phyloP scores from a whole-genome alignment of 2,888 invertebrate species.

The Calliscelio sp. region DNA sequence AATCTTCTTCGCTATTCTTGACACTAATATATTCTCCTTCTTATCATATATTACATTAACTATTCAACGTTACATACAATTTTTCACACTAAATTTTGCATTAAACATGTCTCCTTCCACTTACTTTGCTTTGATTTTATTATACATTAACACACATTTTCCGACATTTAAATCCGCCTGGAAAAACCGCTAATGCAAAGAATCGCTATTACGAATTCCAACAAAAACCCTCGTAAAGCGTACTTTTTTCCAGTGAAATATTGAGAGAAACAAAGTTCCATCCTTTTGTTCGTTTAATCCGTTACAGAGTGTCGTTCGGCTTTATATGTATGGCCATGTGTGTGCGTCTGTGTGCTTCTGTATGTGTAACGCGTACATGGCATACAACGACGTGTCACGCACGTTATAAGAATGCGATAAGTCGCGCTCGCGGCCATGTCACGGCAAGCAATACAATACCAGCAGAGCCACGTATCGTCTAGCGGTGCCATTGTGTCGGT shows the following conservation, averaged over 20 bases:
- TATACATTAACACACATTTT: too few relatives aligned
- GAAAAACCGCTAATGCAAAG: too few relatives aligned
- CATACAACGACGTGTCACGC: constrained; percentile 79
- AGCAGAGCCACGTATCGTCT: constrained; percentile 67
- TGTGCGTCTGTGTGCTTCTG: constrained; percentile 26
- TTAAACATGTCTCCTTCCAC: too few relatives aligned
- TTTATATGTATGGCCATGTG: constrained; percentile 45
- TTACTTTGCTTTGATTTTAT: too few relatives aligned
- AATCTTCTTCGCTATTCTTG: too few relatives aligned
- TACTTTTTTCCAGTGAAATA: constrained; percentile 38
- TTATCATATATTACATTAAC: too few relatives aligned
- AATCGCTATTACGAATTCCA: constrained; percentile 4
- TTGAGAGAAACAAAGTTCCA: constrained; percentile 53
- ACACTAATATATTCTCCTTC: too few relatives aligned
- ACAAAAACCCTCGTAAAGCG: constrained; percentile 21
- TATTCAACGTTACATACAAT: too few relatives aligned
- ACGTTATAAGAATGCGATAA: constrained; percentile 83
- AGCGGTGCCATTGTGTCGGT: constrained; percentile 80
- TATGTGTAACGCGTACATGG: constrained; percentile 68
- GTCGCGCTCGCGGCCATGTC: constrained; percentile 78
- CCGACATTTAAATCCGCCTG: too few relatives aligned
- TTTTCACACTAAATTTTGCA: too few relatives aligned
- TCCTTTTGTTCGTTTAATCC: constrained; percentile 69
- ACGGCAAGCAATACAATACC: constrained; percentile 73
- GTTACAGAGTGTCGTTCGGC: constrained; percentile 58